Base-by-base conservation (phyloP, 2,797 vertebrate species). In the Bradypus variegatus region DNA sequence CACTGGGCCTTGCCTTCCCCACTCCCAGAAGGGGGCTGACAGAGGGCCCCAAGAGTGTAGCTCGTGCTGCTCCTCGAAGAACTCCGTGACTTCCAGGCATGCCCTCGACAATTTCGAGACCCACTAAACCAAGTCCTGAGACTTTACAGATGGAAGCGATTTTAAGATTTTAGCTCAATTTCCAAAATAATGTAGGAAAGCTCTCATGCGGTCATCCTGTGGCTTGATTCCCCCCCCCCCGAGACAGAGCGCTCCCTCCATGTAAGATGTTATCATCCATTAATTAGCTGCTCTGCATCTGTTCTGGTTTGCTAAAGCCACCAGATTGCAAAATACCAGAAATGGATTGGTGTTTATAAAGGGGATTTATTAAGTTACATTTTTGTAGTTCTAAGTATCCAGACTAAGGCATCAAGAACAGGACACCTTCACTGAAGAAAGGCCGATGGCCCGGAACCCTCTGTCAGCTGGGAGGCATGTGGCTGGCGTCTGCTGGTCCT, bases 121-220 rank as follows among this genome's bases (percentile, higher is more conserved):
- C 36, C n/a, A 1, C 2, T 0, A 23, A 36, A 2, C 14, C 15
- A 3, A 23, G 15, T 29, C 25, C 0, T 31, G 4, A 31, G 13
- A 31, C 64, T 50, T 13, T 4, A 21, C 16, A 29, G 72, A 23
- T 8, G 16, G 53, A 41, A 65, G 38, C 31, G 33, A 29, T 19
- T 75, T 38, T n/a, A 50, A 36, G 25, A 1, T 38, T 79, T 7
- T 69, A 2, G 33, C 25, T 8, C 8, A 16, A 21, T 75, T 55
- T 12, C 50, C 78, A 72, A 3, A 19, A 19, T 23, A 36, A 36
- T 4, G 5, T 5, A 29, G 58, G 27, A 60, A n/a, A 14, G 27
- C 15, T 27, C 21, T 23, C 2, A 5, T 36, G 41, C 10, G 3
- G 9, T 33, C 19, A 4, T 2, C 36, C 67, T 36, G 4, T 12